Evolutionary conservation across 2,888 invertebrate genomes (phyloP), one percentile per base, ranked within the genome.

Genomic region (Drosophila testacea): DNA sequence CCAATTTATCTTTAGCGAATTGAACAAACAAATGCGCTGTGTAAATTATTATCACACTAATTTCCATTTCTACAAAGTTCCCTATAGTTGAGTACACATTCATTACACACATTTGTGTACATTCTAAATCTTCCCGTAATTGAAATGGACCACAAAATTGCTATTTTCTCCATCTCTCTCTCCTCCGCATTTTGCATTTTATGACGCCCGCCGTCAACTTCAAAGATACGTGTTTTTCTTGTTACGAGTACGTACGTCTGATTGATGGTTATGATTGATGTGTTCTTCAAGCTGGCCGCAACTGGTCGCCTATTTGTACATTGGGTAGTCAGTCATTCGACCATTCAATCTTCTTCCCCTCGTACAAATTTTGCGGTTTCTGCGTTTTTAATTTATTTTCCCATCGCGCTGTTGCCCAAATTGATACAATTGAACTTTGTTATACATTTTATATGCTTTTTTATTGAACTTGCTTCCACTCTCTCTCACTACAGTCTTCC

Each of bases 201-300:
- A 50, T 71, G 70, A 52, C n/a, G 32, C 9, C 9, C 38, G 81
- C 69, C 84, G 79, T 68, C 51, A 70, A 83, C 84, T 86, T 85
- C 84, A 85, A 85, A 85, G 84, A 75, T 79, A 30, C 47, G 22
- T 39, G 36, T 51, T 46, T 6, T 30, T 59, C n/a, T 44, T 44
- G 47, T 42, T 47, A 57, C 67, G 39, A n/a, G 27, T 13, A n/a
- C n/a, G 16, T 46, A 52, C 63, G 50, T 76, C 82, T 88, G 87
- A 85, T 85, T 85, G 85, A 88, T 85, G 87, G 68, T 64, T 77
- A 83, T 81, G 84, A 88, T 85, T 87, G 85, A 85, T 86, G 88
- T 75, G 70, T 57, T 68, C 62, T 50, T 27, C 66, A 57, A 56
- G 63, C 71, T 69, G 74, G 55, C 54, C 71, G 50, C 75, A 61